Evolutionary conservation across 2,113 vertebrate species (phyloP).

Genomic region (Beaufortia kweichowensis): DNA sequence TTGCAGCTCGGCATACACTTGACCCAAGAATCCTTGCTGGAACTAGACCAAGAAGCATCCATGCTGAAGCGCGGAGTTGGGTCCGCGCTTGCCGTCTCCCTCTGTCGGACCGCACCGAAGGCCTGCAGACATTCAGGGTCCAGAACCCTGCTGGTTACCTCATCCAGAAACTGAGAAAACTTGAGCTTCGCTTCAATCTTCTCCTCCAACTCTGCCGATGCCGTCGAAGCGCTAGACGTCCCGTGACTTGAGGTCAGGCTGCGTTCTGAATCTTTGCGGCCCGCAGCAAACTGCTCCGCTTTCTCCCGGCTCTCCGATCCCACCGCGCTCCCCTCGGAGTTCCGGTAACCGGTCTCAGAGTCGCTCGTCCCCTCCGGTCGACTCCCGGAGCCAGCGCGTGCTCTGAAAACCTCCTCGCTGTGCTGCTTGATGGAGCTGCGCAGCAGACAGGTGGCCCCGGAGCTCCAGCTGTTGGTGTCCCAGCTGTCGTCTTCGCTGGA

Average conservation of each 20-base stretch:
- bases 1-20: conserved; percentile 65
- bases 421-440: conserved; percentile 69
- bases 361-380: conserved; percentile 38
- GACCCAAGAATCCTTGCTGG: conserved; percentile 59
- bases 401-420: conserved; percentile 59
- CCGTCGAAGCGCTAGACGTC: conserved; percentile 58
- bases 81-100: conserved; percentile 53
- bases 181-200: conserved; percentile 79
- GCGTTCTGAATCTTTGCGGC: conserved; percentile 57
- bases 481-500: conserved; percentile 76
- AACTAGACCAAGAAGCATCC: conserved; percentile 51
- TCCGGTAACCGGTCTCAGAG: conserved; percentile 70
- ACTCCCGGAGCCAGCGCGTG: conserved; percentile 56
- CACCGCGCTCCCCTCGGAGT: conserved; percentile 48
- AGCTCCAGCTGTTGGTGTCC: conserved; percentile 75
- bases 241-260: conserved; percentile 62
- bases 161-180: conserved; percentile 91
- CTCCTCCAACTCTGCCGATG: conserved; percentile 62
- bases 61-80: conserved; percentile 1
- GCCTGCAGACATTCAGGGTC: conserved; percentile 73
- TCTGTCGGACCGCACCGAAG: conserved; percentile 63
- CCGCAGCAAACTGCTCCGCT: conserved; percentile 43
- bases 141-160: conserved; percentile 83
- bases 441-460: conserved; percentile 72
- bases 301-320: conserved; percentile 50